Base-by-base conservation (phyloP, 2,113 vertebrate species). In the Globicephala melas region DNA sequence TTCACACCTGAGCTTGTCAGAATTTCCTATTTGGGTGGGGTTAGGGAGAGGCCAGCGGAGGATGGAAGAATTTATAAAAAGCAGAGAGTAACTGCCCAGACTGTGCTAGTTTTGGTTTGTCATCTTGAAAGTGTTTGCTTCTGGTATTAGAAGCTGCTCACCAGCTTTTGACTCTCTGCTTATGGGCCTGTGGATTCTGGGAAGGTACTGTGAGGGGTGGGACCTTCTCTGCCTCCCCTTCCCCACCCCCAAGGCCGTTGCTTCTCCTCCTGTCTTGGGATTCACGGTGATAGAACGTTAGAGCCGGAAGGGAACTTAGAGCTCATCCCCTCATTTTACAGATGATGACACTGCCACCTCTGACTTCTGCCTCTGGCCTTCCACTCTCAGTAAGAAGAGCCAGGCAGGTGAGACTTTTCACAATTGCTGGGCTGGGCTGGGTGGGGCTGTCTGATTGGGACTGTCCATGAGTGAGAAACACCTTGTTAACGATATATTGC, bases 301-400 rank as follows among this genome's bases (percentile, higher is more conserved):
- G 97, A 62, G 55, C 89, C 83, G 80, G 96, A 98, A 97, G 98
- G 97, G 98, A 97, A 97, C 97, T 98, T 98, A 98, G 98, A 97
- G 97, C 47, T 97, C 95, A 38, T 97, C 93, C 97, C 97, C 97
- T 98, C 95, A 17, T 97, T 98, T 98, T 98, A 65, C 97, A 97
- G 97, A 97, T 98, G 97, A 97, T 95, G 97, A 97, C 86, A 95
- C 97, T 85, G 96, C 96, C 95, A 97, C 96, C 83, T 98, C 97
- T 98, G 97, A 98, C 97, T 97, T 98, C 97, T 98, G 96, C 97
- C 98, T 97, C 63, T 98, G 97, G 97, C 97, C 96, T 97, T 98
- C 98, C 97, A 67, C 97, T 98, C 97, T 97, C 97, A 98, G 97
- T 97, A 97, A 98, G 97, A 97, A 98, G 96, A 97, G 98, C 97